Evolutionary conservation across 1,140 invertebrate genomes (phyloP).

Genomic region (Wasmannia auropunctata): DNA sequence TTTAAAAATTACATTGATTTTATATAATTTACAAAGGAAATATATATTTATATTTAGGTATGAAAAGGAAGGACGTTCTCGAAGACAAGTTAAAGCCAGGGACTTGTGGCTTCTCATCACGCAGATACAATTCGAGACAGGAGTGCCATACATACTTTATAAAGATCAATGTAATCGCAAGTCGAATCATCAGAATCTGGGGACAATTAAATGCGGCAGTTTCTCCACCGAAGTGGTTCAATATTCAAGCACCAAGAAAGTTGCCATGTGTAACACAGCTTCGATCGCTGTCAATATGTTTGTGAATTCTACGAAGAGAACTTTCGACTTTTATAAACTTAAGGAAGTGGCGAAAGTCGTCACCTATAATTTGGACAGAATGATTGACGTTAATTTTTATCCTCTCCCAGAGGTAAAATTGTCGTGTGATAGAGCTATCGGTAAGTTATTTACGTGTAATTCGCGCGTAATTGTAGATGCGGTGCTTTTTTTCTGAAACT

Average conservation of each 20-base stretch:
- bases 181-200: slow-evolving; percentile 99
- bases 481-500: background rate
- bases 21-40: slow-evolving; percentile 31
- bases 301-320: slow-evolving; percentile 90
- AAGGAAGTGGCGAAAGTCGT: slow-evolving; percentile 95
- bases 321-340: slow-evolving; percentile 96
- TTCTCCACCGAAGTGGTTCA: slow-evolving; percentile 99
- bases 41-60: slow-evolving; percentile 87
- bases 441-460: slow-evolving; percentile 74
- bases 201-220: slow-evolving; percentile 99
- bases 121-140: slow-evolving; percentile 99
- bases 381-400: slow-evolving; percentile 99
- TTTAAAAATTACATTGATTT: background rate
- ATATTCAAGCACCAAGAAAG: slow-evolving; percentile 95
- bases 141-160: slow-evolving; percentile 98
- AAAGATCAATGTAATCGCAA: slow-evolving; percentile 99
- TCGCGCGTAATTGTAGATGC: background rate
- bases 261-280: slow-evolving; percentile 99
- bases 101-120: slow-evolving; percentile 98
- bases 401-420: slow-evolving; percentile 94
- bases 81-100: slow-evolving; percentile 93
- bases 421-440: slow-evolving; percentile 97
- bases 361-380: slow-evolving; percentile 97
- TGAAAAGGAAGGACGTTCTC: slow-evolving; percentile 92
- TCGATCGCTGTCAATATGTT: slow-evolving; percentile 99